Percentiles rank a stretch among this genome's conserved stretches.
phyloP scores from a whole-genome alignment of 2,113 vertebrate genomes.

The Buteo buteo region DNA sequence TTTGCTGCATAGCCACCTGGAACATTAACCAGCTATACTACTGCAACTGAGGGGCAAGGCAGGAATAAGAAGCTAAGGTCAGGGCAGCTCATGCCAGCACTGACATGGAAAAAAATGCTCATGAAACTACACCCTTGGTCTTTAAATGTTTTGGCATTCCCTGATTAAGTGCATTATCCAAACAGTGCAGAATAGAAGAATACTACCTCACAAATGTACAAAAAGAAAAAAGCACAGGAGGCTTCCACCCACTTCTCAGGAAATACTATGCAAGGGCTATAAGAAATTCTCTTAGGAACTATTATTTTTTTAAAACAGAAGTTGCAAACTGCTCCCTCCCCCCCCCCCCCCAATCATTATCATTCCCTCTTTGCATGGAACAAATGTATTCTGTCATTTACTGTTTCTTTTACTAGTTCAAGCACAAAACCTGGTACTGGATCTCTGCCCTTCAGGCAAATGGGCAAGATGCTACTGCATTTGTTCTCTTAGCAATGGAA shows the following conservation, averaged over 20 bases:
- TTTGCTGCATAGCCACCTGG: constrained; percentile 49
- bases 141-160: not conserved
- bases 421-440: not conserved
- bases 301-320: not conserved
- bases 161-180: not conserved
- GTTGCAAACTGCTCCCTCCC: not conserved
- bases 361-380: not conserved
- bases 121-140: not conserved
- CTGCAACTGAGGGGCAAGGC: not conserved
- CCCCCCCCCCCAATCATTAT: accelerated
- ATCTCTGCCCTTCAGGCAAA: not conserved
- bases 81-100: not conserved
- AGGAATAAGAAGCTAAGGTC: constrained; percentile 10
- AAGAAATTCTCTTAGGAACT: not conserved
- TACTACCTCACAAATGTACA: not conserved
- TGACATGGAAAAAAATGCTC: constrained; percentile 10
- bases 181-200: not conserved
- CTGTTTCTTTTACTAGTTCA: not conserved
- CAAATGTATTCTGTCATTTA: not conserved
- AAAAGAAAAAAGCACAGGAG: not conserved
- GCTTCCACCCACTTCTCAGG: not conserved
- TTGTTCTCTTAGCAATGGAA: not conserved
- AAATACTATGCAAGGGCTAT: not conserved
- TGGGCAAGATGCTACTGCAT: not conserved
- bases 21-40: constrained; percentile 15